Base-by-base conservation (phyloP, 2,888 invertebrate genomes). In the Eretmocerus hayati region DNA sequence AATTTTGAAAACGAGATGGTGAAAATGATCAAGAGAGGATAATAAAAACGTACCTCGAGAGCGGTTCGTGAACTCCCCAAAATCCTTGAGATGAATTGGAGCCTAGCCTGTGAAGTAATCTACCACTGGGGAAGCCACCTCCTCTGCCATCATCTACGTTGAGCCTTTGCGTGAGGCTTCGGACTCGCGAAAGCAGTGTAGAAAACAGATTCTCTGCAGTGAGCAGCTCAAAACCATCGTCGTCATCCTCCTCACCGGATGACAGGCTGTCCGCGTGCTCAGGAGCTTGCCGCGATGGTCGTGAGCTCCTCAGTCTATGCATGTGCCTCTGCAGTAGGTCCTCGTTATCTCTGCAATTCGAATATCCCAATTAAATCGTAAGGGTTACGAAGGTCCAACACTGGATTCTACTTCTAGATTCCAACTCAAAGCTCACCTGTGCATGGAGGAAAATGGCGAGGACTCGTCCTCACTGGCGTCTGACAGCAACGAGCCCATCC, bases 201-300 rank as follows among this genome's bases (percentile, higher is more conserved):
- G 90, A 90, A 74, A 92, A 92, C 44, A 92, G 77, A 69, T 90
- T 90, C 74, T 92, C 92, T 0, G 91, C 90, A 2, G 91, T 91
- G 59, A 92, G 80, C 60, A 90, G 82, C 68, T 92, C 91, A 75
- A 92, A 92, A 58, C 89, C 90, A 65, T 92, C 92, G 63, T 90
- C 90, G 61, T 90, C 85, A 67, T 89, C 90, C 56, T 87, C 87
- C 72, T 91, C 84, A 52, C 91, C 84, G 26, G 91, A 91, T 69
- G 90, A 90, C 56, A 90, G 80, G 53, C 90, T 90, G 72, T 91
- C 91, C 30, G 85, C 85, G 60, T 85, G 83, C 65, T 85, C 81
- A 22, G 80, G 63, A 18, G 79, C 77, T 41, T 80, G 65, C 55
- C 74, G 82, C 53, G 83, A 79, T 35, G 87, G 86, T 52, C 86